Base-by-base conservation (phyloP, 2,888 invertebrate species). In the Machimus rusticus region DNA sequence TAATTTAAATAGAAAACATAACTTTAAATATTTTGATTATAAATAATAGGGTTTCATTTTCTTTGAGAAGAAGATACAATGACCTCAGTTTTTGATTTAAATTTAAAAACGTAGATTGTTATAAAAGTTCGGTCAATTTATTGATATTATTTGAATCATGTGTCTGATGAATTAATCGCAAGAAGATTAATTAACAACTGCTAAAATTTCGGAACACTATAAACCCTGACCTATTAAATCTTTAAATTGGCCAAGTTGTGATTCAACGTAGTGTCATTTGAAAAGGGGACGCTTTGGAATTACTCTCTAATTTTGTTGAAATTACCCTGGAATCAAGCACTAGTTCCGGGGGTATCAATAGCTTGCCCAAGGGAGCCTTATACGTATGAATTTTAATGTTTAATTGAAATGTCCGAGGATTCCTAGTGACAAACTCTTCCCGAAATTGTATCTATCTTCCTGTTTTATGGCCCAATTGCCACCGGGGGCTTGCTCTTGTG, bases 401-500 rank as follows among this genome's bases (percentile, higher is more conserved):
- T 51, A 79, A 51, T 79, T 79, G 51, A 51, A 51, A 79, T 79
- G 79, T 51, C 51, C 51, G 16, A 79, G 79, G 46, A 28, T 79
- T 51, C 28, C 28, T 51, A 79, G 51, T 31, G 28, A 46, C 51
- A 79, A 46, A 51, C 77, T 77, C 77, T 77, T 37, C 39, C 57
- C 57, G 66, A 66, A 66, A 66, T 66, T 66, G 66, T 37, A 39
- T 43, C 14, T 78, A 43, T 78, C 78, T 78, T 79, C 51, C 51
- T 28, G 51, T 23, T 79, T 79, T 79, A 79, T 51, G 23, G n/a
- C 51, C 28, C 79, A 46, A 55, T 79, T 79, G 79, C 79, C 28
- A 19, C 5, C 51, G 16, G 51, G 31, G 43, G 28, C 31, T 46
- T 46, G 37, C 14, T 79, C 16, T 34, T 79, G 79, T 51, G 79